Evolutionary conservation across 2,888 invertebrate species (phyloP), one percentile per base, ranked within the genome.

Genomic region (Eutolmus rufibarbis): DNA sequence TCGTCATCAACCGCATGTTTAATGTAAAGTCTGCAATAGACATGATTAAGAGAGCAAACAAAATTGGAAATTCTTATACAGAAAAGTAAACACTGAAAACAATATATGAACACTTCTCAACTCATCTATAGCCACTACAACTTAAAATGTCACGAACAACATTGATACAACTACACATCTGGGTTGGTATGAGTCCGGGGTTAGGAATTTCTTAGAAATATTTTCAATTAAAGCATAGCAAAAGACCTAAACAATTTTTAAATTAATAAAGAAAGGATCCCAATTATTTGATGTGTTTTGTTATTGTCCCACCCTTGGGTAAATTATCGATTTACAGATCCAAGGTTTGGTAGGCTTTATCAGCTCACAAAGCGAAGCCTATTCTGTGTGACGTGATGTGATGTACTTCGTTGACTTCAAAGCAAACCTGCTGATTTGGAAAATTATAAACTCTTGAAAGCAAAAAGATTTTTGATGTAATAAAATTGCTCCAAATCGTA

Each of bases 1-100:
- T 89, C 89, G 89, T 89, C 89, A 89, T 89, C 89, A 89, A 89
- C 88, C 89, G 89, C 89, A 89, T 89, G 89, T 89, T 89, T 88
- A 89, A 88, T 89, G 89, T 89, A 87, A 89, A 88, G 89, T 89
- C 89, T 89, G 89, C 86, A 89, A 89, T 89, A 89, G 88, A 89
- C 82, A 87, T 86, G 76, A 87, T 86, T 87, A 86, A 87, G 81
- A 88, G 76, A 86, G 87, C 78, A 86, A 86, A 86, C 57, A 86
- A 88, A 86, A 89, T 87, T 46, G 74, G 87, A 89, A 89, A 89
- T 88, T 88, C 88, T 88, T 88, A 89, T 88, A 89, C 87, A 88
- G 88, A 88, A 87, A 88, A 85, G 40, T 76, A 87, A 88, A 89
- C 87, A 89, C 82, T 88, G 87, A 89, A 43, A 74, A 85, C 74